Conservation (phyloP, 2,797 vertebrate genomes). For the Notolepis coatsorum region DNA sequence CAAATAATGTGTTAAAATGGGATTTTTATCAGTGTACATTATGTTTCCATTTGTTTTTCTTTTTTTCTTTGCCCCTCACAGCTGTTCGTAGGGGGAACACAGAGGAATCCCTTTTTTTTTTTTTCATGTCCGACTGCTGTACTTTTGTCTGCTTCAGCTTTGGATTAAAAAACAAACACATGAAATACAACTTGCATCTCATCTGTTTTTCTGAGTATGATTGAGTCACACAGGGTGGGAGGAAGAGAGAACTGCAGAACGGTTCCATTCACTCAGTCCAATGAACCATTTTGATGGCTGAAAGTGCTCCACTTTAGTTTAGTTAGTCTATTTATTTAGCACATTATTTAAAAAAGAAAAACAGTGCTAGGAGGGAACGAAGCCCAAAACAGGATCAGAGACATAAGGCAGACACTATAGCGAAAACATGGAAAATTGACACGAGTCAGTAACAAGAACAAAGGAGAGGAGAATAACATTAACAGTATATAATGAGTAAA, state of each 20-base stretch:
- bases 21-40: slow-evolving; percentile 53
- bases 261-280: slow-evolving; percentile 14
- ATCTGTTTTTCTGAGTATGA: slow-evolving; percentile 13
- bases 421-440: too few species aligned
- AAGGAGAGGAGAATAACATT: too few species aligned
- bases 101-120: slow-evolving; percentile 36
- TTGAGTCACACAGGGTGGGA: neutral
- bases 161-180: slow-evolving; percentile 82
- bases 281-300: neutral
- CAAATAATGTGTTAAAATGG: slow-evolving; percentile 27
- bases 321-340: too few species aligned
- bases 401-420: too few species aligned
- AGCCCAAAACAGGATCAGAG: too few species aligned
- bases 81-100: slow-evolving; percentile 62
- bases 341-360: too few species aligned
- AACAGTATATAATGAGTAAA: too few species aligned
- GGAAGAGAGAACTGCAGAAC: slow-evolving; percentile 7
- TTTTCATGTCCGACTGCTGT: slow-evolving; percentile 73
- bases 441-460: too few species aligned
- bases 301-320: neutral
- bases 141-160: slow-evolving; percentile 81
- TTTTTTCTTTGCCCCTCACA: slow-evolving; percentile 1
- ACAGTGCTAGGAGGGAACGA: too few species aligned
- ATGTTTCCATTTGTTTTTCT: neutral
- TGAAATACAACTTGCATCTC: slow-evolving; percentile 40